These are phyloP conservation scores for Daphoenositta chrysoptera DNA, from an alignment of 2,113 vertebrate genomes.

Conservation along the genomic window DNA sequence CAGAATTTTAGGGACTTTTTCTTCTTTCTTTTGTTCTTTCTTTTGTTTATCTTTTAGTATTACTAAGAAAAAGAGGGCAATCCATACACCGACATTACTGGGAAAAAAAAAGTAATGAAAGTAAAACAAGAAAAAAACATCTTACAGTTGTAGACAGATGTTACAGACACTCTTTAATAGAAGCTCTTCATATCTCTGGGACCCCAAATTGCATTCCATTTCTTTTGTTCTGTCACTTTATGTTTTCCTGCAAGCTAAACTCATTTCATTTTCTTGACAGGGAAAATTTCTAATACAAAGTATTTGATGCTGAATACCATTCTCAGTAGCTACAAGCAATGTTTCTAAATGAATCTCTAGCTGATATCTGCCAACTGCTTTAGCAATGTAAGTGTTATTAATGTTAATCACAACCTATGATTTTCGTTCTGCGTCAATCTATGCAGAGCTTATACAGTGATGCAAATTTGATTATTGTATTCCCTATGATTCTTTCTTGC, in stretches of 20 bases:
- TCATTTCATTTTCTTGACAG: conserved; percentile 34
- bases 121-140: background rate
- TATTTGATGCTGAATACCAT: background rate
- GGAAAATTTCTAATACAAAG: conserved; percentile 31
- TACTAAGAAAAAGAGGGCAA: background rate
- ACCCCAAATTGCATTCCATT: background rate
- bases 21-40: no score
- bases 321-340: conserved; percentile 27
- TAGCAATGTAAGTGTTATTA: background rate
- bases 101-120: background rate
- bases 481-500: background rate
- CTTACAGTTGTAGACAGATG: background rate
- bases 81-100: background rate
- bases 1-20: background rate
- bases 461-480: conserved; percentile 6
- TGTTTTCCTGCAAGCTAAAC: conserved; percentile 29
- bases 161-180: background rate
- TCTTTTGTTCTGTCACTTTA: conserved; percentile 20
- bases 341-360: conserved; percentile 29
- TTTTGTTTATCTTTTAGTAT: background rate
- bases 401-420: conserved; percentile 41
- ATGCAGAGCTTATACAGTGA: background rate
- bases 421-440: background rate
- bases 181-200: background rate
- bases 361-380: conserved; percentile 7